Conservation (phyloP, 1,140 invertebrate species). For the Pseudomyrmex sp. region DNA sequence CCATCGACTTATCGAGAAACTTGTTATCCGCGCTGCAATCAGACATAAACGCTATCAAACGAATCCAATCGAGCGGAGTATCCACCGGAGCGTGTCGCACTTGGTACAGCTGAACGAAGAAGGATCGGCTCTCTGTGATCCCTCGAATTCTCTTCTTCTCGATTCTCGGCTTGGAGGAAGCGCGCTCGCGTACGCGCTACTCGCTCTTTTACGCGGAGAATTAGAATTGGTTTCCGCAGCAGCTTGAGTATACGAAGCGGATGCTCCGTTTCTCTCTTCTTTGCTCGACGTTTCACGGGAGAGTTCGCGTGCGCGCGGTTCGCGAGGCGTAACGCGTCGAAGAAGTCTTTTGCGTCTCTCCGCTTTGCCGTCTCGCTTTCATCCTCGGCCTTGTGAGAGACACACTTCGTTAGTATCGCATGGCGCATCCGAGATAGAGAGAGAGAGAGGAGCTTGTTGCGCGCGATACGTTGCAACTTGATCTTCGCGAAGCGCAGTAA, state of each 20-base stretch:
- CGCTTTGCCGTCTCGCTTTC: conserved; percentile 27
- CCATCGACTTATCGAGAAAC: conserved; percentile 51
- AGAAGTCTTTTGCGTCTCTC: conserved; percentile 45
- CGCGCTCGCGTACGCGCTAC: background rate
- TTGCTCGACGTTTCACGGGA: conserved; percentile 14
- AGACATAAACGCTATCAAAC: conserved; percentile 61
- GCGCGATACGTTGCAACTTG: conserved; percentile 29
- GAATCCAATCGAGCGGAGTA: conserved; percentile 49
- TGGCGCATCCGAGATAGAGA: background rate
- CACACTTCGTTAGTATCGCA: conserved; percentile 49
- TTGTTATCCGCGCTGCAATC: conserved; percentile 46
- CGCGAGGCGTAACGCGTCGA: conserved; percentile 25
- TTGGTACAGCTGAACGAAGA: background rate
- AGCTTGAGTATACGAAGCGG: conserved; percentile 14
- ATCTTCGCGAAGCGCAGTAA: conserved; percentile 24
- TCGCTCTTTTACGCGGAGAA: background rate
- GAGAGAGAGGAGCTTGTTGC: conserved; percentile 19
- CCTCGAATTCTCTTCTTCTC: background rate
- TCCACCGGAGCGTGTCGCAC: conserved; percentile 26
- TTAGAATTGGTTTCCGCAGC: conserved; percentile 36
- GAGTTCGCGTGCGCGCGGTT: conserved; percentile 11
- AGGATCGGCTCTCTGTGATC: background rate
- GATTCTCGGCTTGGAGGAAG: no score
- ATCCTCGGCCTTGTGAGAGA: conserved; percentile 18
- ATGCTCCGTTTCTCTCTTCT: conserved; percentile 28